Evolutionary conservation across 2,797 vertebrate genomes (phyloP).

Genomic region (Buphagus erythrorhynchus): DNA sequence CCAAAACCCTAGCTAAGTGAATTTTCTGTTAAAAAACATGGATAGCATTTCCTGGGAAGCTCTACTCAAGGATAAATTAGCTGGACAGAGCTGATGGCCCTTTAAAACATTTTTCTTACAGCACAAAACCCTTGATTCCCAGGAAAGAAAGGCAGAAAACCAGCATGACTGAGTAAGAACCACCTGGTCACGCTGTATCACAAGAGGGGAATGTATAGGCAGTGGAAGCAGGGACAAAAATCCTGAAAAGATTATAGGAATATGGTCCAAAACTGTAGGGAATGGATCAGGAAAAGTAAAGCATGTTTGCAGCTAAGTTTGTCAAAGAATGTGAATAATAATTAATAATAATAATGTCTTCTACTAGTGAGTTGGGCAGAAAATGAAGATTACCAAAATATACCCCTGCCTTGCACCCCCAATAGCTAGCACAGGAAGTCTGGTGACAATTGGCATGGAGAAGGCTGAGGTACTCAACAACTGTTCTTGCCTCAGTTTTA

Average conservation of each 20-base stretch:
- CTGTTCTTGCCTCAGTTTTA: not conserved
- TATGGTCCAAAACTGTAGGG: not conserved
- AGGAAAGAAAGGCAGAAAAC: not conserved
- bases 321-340: not conserved
- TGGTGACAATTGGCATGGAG: not conserved
- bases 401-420: not conserved
- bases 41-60: not conserved
- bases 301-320: not conserved
- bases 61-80: not conserved
- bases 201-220: not conserved
- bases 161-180: not conserved
- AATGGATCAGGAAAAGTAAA: not conserved
- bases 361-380: not conserved
- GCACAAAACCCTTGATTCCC: not conserved
- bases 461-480: not conserved
- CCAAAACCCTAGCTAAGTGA: not conserved
- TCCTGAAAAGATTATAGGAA: not conserved
- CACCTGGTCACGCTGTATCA: not conserved
- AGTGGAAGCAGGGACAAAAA: not conserved
- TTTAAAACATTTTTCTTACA: not conserved
- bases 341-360: not conserved
- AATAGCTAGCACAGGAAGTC: not conserved
- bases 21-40: not conserved
- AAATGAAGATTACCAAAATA: not conserved
- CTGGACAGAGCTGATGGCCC: not conserved